phyloP scores from a whole-genome alignment of 1,140 invertebrate species.

The Protaetia brevitarsis region DNA sequence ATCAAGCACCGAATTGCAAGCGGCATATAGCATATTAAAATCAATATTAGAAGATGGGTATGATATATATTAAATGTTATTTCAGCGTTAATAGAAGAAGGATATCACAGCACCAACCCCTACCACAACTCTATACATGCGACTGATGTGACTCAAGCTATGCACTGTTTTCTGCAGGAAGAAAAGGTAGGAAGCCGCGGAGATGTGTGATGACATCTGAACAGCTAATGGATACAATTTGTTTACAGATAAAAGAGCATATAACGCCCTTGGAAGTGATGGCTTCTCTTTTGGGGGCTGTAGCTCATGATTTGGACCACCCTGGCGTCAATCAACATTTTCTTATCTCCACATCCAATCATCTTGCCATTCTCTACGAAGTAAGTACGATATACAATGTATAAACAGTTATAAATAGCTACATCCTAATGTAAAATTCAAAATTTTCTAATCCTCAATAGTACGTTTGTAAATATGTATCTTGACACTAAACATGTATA shows the following conservation, averaged over 20 bases:
- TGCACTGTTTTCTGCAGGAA: conserved; percentile 89
- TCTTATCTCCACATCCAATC: conserved; percentile 84
- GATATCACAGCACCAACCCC: conserved; percentile 89
- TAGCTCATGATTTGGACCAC: conserved; percentile 92
- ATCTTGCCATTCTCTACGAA: conserved; percentile 81
- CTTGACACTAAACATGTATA: too few species aligned
- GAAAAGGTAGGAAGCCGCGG: conserved; percentile 58
- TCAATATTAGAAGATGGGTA: not conserved
- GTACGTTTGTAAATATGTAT: too few species aligned
- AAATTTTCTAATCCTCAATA: too few species aligned
- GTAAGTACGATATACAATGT: conserved; percentile 53
- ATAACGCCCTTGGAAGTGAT: conserved; percentile 80
- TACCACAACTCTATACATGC: conserved; percentile 96
- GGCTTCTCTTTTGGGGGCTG: conserved; percentile 86
- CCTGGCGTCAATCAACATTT: conserved; percentile 92
- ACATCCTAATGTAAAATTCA: too few species aligned
- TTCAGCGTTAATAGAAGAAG: conserved; percentile 75
- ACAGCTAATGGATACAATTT: not conserved
- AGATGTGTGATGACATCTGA: not conserved
- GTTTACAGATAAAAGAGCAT: conserved; percentile 48
- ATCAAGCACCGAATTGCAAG: too few species aligned
- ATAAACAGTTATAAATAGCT: not conserved
- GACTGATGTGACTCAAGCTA: conserved; percentile 92
- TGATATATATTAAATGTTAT: not conserved
- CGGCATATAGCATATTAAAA: not conserved